phyloP scores from a whole-genome alignment of 1,140 invertebrate species.

The Nymphalis io region DNA sequence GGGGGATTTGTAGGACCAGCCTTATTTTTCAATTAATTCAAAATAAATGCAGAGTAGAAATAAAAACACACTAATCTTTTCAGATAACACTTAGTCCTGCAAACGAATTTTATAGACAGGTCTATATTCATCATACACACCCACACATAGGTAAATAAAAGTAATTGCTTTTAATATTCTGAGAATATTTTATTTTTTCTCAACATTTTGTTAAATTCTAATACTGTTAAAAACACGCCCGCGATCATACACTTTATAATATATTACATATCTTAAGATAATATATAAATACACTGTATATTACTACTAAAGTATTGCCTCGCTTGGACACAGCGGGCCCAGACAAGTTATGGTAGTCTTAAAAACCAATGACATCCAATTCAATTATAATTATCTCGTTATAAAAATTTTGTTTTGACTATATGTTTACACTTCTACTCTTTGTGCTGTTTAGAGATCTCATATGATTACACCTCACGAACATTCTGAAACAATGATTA shows the following conservation, averaged over 20 bases:
- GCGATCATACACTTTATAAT: constrained; percentile 4
- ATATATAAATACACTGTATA: constrained; percentile 19
- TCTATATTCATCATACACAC: no score
- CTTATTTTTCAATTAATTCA: no score
- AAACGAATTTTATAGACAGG: no score
- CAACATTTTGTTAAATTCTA: constrained; percentile 31
- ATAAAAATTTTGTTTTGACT: constrained; percentile 23
- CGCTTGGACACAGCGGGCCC: constrained; percentile 1
- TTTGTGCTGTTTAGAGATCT: constrained; percentile 15
- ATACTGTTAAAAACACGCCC: constrained; percentile 30
- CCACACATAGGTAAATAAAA: constrained; percentile 1
- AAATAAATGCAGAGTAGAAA: no score
- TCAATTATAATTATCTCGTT: constrained; percentile 5
- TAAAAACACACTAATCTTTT: no score
- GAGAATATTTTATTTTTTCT: constrained; percentile 29
- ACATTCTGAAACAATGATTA: constrained; percentile 7
- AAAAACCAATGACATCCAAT: neutral
- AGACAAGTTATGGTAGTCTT: neutral
- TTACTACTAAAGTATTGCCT: neutral
- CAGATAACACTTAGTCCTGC: no score
- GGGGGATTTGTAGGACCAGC: no score
- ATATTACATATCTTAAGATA: constrained; percentile 16
- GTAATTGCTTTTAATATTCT: constrained; percentile 12
- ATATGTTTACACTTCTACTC: constrained; percentile 16
- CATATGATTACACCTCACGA: neutral